Percentiles rank a stretch among this genome's conserved stretches.
Conservation (phyloP, 1,140 invertebrate genomes). For the Druon quercuslanigerum region DNA sequence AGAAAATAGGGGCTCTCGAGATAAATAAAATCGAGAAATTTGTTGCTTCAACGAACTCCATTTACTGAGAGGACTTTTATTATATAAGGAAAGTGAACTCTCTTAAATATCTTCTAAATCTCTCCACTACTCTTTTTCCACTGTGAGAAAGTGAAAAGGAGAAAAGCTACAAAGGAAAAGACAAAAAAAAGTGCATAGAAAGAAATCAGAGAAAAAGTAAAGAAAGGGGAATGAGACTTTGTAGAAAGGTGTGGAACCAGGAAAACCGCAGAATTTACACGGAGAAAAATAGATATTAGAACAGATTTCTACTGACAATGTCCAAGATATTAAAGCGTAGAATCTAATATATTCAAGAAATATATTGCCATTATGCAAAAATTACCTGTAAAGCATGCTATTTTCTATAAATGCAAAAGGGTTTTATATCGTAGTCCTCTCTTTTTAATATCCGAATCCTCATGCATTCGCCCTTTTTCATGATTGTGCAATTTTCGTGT, state of each 20-base stretch:
- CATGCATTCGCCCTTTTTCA: too few relatives aligned
- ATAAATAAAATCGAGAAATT: conserved; percentile 21
- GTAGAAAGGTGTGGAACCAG: neutral
- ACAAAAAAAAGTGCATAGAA: neutral
- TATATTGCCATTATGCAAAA: too few relatives aligned
- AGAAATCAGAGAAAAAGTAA: neutral
- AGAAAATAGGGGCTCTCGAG: neutral
- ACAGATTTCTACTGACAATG: too few relatives aligned
- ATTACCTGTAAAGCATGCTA: too few relatives aligned
- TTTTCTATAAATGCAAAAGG: too few relatives aligned
- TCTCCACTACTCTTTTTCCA: neutral
- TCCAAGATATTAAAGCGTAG: too few relatives aligned
- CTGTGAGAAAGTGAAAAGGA: conserved; percentile 11
- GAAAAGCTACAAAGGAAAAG: neutral
- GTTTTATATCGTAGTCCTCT: too few relatives aligned
- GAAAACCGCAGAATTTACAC: neutral
- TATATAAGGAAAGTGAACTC: conserved; percentile 4
- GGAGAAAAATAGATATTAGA: too few relatives aligned
- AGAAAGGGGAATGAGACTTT: neutral
- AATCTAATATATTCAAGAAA: too few relatives aligned
- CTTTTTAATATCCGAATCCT: too few relatives aligned
- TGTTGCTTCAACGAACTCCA: conserved; percentile 19
- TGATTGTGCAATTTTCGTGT: too few relatives aligned
- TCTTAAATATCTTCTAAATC: conserved; percentile 23
- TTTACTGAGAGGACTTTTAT: conserved; percentile 1